Percentiles rank a stretch among this genome's conserved stretches.
phyloP scores from a whole-genome alignment of 2,113 vertebrate species.

The Nyctereutes procyonoides region DNA sequence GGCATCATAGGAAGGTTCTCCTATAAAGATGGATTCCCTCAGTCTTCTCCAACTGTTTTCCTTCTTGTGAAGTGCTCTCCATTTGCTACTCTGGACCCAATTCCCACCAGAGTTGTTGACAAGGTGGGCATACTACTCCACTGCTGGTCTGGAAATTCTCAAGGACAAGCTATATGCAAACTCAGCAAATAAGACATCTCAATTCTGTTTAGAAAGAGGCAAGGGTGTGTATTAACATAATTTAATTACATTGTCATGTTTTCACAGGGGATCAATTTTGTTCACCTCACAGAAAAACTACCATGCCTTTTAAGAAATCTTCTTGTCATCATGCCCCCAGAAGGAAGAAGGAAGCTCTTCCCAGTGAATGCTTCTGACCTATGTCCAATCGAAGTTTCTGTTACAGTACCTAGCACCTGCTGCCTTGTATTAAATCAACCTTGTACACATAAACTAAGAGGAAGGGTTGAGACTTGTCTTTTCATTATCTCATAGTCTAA shows the following conservation, averaged over 20 bases:
- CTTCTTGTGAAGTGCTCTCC: background rate
- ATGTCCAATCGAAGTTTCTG: background rate
- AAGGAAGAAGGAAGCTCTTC: background rate
- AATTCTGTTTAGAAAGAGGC: background rate
- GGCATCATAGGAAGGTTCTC: background rate
- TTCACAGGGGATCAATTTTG: conserved; percentile 19
- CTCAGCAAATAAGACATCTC: background rate
- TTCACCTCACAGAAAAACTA: background rate
- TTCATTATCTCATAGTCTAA: background rate
- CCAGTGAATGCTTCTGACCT: background rate
- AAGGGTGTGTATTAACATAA: background rate
- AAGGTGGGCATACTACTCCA: background rate
- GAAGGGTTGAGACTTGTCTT: background rate
- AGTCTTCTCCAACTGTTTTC: background rate
- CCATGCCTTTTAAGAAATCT: background rate
- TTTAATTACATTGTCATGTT: background rate
- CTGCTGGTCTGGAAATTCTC: conserved; percentile 6
- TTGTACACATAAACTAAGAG: background rate
- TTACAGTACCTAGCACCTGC: background rate
- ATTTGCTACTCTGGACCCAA: background rate
- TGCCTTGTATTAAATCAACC: background rate
- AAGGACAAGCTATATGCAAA: background rate
- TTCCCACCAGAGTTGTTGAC: background rate
- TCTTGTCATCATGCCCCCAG: background rate
- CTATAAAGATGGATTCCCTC: background rate